Conservation (phyloP, 37 sponge, comb jelly and placozoan genomes). For the Haliclona indistincta region DNA sequence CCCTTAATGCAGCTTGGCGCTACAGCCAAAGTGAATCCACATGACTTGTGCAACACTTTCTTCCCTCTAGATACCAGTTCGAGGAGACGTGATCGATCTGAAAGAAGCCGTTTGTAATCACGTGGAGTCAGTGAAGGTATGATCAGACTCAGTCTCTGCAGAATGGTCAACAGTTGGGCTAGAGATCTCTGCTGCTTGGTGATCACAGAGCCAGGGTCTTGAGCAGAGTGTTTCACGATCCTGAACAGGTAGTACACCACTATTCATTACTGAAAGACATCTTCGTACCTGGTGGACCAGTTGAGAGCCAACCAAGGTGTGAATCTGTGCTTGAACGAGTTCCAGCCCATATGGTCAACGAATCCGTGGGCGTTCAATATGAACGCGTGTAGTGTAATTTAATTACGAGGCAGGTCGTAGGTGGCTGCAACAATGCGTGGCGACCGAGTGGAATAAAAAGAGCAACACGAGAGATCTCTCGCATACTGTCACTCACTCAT, state of each 20-base stretch:
- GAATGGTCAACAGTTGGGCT: conserved; percentile 19
- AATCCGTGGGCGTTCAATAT: too few species aligned
- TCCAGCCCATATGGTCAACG: conserved; percentile 56
- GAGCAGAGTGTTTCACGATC: conserved; percentile 13
- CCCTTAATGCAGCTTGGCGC: conserved; percentile 29
- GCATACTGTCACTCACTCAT: too few species aligned
- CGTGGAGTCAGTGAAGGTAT: conserved; percentile 5
- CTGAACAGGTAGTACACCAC: too few species aligned
- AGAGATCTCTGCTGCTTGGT: conserved; percentile 8
- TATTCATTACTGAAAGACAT: too few species aligned
- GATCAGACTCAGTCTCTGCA: not conserved
- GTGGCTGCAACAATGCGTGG: too few species aligned
- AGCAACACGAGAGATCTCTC: too few species aligned
- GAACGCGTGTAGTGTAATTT: too few species aligned
- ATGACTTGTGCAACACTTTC: conserved; percentile 11
- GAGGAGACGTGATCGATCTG: not conserved
- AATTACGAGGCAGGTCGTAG: too few species aligned
- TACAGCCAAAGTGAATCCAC: conserved; percentile 48
- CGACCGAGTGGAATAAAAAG: too few species aligned
- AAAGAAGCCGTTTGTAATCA: not conserved
- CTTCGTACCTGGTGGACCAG: conserved; percentile 65
- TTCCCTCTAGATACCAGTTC: not conserved
- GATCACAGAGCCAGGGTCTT: not conserved
- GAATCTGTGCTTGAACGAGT: conserved; percentile 68
- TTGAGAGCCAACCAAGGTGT: conserved; percentile 71